Conservation (phyloP, 2,113 vertebrate genomes). For the Callipepla squamata region DNA sequence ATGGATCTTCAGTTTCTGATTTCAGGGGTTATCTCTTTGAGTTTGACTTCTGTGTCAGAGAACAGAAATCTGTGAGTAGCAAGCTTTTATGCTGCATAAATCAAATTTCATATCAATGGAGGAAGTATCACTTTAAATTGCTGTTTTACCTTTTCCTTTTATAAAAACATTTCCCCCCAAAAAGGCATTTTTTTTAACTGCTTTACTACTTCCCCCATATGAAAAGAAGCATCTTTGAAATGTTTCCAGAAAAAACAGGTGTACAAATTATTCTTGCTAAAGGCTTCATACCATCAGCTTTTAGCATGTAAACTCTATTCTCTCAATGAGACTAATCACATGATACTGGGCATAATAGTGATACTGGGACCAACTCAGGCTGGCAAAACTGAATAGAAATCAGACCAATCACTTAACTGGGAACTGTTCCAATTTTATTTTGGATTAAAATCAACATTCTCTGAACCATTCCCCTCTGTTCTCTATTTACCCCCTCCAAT, state of each 20-base stretch:
- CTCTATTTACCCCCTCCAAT: background rate
- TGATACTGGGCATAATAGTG: background rate
- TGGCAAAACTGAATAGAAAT: background rate
- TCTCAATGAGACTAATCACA: background rate
- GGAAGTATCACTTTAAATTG: background rate
- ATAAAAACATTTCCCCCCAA: background rate
- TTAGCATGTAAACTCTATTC: background rate
- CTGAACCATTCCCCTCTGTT: background rate
- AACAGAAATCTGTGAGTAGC: background rate
- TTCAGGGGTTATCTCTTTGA: background rate
- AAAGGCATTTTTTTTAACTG: background rate
- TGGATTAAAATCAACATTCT: conserved; percentile 18
- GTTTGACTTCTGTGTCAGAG: background rate
- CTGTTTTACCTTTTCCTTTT: background rate
- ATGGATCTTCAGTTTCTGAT: background rate
- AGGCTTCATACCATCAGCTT: background rate
- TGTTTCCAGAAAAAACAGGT: conserved; percentile 31
- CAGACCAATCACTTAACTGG: background rate
- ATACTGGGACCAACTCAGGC: background rate
- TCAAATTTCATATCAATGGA: background rate
- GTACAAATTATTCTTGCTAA: background rate
- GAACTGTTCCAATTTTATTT: conserved; percentile 20
- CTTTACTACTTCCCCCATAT: background rate
- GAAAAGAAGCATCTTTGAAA: conserved; percentile 18
- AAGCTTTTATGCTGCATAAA: background rate